Base-by-base conservation (phyloP, 2,888 invertebrate species). In the Cryptosula pallasiana region DNA sequence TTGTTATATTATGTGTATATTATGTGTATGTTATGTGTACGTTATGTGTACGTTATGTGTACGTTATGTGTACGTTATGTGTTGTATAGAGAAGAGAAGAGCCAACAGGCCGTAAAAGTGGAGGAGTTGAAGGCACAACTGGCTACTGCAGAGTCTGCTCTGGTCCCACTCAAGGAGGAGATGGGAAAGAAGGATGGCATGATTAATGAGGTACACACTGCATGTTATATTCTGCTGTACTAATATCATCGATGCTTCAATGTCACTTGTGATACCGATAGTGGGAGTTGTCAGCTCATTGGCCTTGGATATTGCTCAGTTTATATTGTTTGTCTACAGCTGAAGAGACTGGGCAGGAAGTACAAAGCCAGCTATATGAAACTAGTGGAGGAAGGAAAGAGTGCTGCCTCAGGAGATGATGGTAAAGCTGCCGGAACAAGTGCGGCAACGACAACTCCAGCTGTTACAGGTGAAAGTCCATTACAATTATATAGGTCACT, bases 281-380 rank as follows among this genome's bases (percentile, higher is more conserved):
- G n/a, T n/a, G n/a, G n/a, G n/a, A n/a, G n/a, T n/a, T n/a, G n/a
- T n/a, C n/a, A n/a, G n/a, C n/a, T n/a, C n/a, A n/a, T n/a, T n/a
- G n/a, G n/a, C n/a, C n/a, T n/a, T n/a, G n/a, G n/a, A n/a, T n/a
- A n/a, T n/a, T n/a, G n/a, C 45, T 45, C 45, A 45, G 45, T 45
- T 45, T 13, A 45, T 45, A 20, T 45, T 5, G 32, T 32, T 74
- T 57, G 63, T 71, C 45, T 72, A 27, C 77, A 86, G 83, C 78
- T 87, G 71, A 89, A 92, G 77, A 94, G 92, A 83, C 93, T 96
- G 76, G 96, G 95, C 3, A 92, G 94, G 79, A 94, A 94, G 80
- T 96, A 95, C 83, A 95, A 95, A 84, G 90, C 16, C 13, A 25
- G 35, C 69, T 36, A 55, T 72, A 25, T 13, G 72, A 70, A 74